Base-by-base conservation (phyloP, 2,113 vertebrate species). In the Cariama cristata region DNA sequence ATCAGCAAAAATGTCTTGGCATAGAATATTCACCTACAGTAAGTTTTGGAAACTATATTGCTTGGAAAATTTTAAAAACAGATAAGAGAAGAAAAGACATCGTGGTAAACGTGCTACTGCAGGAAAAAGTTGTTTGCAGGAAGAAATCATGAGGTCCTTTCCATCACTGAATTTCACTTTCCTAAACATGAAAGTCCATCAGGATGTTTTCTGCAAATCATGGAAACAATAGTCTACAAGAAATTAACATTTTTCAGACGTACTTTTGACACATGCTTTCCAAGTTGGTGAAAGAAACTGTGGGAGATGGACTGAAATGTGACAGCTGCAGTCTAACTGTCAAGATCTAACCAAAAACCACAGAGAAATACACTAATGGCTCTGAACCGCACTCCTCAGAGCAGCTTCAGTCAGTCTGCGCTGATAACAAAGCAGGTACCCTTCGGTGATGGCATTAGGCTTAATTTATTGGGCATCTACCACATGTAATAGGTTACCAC, bases 401-500 rank as follows among this genome's bases (percentile, higher is more conserved):
- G 44, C 83, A 89, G 47, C 68, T 93, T 68, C 56, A 94, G 58
- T 23, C 71, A 86, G 73, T 86, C 63, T 91, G 55, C 5, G 1
- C 33, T 69, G 58, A 79, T 82, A 93, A 60, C n/a, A 88, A 62
- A 77, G 59, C 5, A 42, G 14, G 23, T 33, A 71, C 7, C 59
- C 53, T 53, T 58, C 0, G 0, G n/a, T 79, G 74, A 73, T 95
- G 89, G 62, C 77, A 93, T 14, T 9, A 3, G 68, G 60, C 28
- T 79, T 96, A 94, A 88, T 96, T 93, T 94, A 87, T 33, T 53
- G 84, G 95, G 62, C 89, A 67, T 33, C 63, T 66, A 85, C 73
- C 50, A 72, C 66, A 45, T 45, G 35, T 66, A 90, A 90, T 62
- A 82, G 28, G 81, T 95, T 95, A 59, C 42, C 2, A 15, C 42